A percentile compares a stretch with the other conserved stretches of the same genome.
These are phyloP conservation scores for Athene cunicularia DNA, from an alignment of 2,113 vertebrate genomes.

Conservation along the genomic window DNA sequence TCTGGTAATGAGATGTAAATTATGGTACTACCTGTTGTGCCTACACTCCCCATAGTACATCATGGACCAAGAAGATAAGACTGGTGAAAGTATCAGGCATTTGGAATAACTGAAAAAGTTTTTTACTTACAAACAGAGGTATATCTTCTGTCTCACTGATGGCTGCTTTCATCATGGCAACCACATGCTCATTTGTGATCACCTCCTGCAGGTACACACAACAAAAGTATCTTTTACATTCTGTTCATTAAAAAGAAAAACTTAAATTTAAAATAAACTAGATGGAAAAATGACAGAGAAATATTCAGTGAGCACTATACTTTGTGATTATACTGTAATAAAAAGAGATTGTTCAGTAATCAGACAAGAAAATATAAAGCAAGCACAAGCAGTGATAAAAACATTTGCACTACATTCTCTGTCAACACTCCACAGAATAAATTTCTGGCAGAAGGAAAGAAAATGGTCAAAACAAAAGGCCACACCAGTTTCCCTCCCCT, in stretches of 20 bases:
- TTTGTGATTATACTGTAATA: background rate
- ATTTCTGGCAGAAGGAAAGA: background rate
- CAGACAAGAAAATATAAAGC: background rate
- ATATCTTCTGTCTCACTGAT: conserved; percentile 91
- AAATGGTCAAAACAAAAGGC: background rate
- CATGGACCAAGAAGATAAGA: background rate
- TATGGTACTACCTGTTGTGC: background rate
- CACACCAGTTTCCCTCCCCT: background rate
- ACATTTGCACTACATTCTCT: background rate
- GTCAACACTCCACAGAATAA: background rate
- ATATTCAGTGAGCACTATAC: fast-evolving
- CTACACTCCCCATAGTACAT: background rate
- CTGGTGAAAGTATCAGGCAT: fast-evolving
- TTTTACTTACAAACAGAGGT: conserved; percentile 90
- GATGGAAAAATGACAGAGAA: background rate
- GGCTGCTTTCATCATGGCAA: conserved; percentile 97
- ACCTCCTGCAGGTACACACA: conserved; percentile 83
- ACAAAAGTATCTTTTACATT: background rate
- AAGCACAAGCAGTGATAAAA: background rate
- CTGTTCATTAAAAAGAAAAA: background rate
- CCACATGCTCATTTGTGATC: conserved; percentile 93
- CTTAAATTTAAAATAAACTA: background rate
- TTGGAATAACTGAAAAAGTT: background rate
- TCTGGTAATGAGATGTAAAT: background rate
- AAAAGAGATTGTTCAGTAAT: background rate